A percentile compares a stretch with the other conserved stretches of the same genome.
Evolutionary conservation across 2,113 vertebrate species (phyloP).

Genomic region (Elachura formosa): DNA sequence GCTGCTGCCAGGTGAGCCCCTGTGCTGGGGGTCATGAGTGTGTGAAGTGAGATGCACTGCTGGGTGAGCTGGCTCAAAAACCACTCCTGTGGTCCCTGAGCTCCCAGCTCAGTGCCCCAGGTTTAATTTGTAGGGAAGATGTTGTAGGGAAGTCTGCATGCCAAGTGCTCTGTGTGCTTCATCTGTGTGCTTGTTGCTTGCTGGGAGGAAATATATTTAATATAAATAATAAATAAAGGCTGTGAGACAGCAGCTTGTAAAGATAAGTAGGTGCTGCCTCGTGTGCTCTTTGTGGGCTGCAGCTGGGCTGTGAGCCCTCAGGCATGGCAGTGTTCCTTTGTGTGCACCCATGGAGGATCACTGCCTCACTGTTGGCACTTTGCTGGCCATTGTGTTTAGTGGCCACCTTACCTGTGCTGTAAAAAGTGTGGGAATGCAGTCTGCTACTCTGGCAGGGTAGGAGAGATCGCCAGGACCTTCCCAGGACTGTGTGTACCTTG

Average conservation of each 20-base stretch:
- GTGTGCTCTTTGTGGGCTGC: not conserved
- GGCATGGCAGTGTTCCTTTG: not conserved
- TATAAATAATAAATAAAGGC: not conserved
- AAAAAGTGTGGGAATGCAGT: not conserved
- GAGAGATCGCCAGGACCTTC: not conserved
- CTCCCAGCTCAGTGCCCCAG: not conserved
- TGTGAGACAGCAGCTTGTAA: not conserved
- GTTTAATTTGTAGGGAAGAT: not conserved
- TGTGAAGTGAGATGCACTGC: not conserved
- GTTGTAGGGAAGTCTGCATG: not conserved
- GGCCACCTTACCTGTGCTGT: not conserved
- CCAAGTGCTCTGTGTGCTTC: not conserved
- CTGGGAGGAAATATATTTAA: not conserved
- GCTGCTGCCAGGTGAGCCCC: constrained; percentile 86
- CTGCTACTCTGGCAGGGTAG: not conserved
- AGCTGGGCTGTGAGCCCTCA: not conserved
- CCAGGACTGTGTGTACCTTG: not conserved
- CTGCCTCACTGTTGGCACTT: not conserved
- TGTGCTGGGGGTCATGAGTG: not conserved
- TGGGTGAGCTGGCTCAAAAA: not conserved
- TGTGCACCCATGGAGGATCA: not conserved
- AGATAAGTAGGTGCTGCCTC: not conserved
- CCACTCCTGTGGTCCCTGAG: not conserved
- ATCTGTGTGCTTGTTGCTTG: not conserved
- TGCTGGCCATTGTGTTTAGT: not conserved